Evolutionary conservation across 2,888 invertebrate species (phyloP), one percentile per base, ranked within the genome.

Genomic region (Sinohyriopsis cumingii): DNA sequence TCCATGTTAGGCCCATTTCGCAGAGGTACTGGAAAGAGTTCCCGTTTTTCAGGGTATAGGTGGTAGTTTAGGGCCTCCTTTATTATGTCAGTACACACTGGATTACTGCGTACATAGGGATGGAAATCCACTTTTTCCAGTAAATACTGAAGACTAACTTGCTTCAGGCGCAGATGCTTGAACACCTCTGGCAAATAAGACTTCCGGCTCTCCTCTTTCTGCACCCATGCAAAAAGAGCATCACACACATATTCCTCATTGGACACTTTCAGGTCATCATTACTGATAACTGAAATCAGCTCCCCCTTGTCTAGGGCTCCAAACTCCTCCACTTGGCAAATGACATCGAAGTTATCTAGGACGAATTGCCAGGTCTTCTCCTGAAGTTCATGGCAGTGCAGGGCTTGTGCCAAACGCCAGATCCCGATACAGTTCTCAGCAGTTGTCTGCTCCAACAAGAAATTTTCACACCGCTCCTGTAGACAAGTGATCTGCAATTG

Each of bases 181-280:
- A 82, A 78, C 18, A 82, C 73, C 33, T 81, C 79, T 5, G 76
- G 71, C 12, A 82, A 72, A 55, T 65, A 72, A 24, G 63, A 55
- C 20, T 73, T 78, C 28, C 80, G 63, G 9, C 66, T 60, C 20
- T 72, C 73, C 54, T 80, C 81, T 33, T 72, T 77, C 55, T 77
- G 78, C 15, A 79, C 70, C 82, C 82, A 82, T 19, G 71, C 71
- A 61, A 82, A 68, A 15, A 81, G 75, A 33, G 81, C 81, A 67
- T 78, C 78, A 63, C 77, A 79, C 0, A 81, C 78, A 61, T 70
- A 74, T 25, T 78, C 80, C 57, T 82, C 82, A 68, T 77, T 79
- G 25, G 79, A 74, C 1, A 78, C 75, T 24, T 64, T 71, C 59
- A 82, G 68, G 54, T 72, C 78, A 59, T 79, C 69, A 62, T 76